Conservation (phyloP, 2,113 vertebrate genomes). For the Monopterus albus region DNA sequence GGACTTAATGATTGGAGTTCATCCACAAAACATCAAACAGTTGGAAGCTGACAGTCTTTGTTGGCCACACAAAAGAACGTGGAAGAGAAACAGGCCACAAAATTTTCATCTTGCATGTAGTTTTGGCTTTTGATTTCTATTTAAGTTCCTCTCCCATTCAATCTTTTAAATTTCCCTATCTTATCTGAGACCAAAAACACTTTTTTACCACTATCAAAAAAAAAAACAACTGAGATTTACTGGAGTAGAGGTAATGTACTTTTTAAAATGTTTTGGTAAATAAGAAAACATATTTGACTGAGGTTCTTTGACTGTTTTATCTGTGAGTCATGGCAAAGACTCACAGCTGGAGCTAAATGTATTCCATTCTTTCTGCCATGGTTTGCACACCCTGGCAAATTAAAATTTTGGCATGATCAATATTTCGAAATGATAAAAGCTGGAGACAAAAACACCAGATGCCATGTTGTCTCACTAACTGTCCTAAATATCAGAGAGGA, state of each 20-base stretch:
- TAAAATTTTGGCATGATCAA: not conserved
- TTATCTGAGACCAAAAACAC: not conserved
- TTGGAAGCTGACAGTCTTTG: slow-evolving; percentile 33
- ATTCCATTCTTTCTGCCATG: not conserved
- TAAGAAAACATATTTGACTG: no score
- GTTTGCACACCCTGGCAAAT: not conserved
- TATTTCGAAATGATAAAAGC: not conserved
- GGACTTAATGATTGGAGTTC: slow-evolving; percentile 24
- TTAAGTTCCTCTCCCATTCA: slow-evolving; percentile 9
- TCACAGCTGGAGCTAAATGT: not conserved
- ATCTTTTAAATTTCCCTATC: slow-evolving; percentile 1
- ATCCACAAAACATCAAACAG: slow-evolving; percentile 62
- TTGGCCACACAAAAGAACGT: slow-evolving; percentile 37
- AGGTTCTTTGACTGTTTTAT: not conserved
- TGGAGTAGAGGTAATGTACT: not conserved
- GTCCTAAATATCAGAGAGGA: not conserved
- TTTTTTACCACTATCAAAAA: slow-evolving; percentile 1
- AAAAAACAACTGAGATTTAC: slow-evolving; percentile 4
- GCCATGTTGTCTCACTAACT: slow-evolving; percentile 12
- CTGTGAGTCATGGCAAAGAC: not conserved
- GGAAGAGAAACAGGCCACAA: slow-evolving; percentile 56
- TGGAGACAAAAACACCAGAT: not conserved
- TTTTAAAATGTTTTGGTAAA: no score
- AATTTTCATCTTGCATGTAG: slow-evolving; percentile 20
- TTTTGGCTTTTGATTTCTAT: slow-evolving; percentile 1